These are phyloP conservation scores for Pentamera pediparva DNA, from an alignment of 53 echinoderm and acorn worm species.

Conservation along the genomic window DNA sequence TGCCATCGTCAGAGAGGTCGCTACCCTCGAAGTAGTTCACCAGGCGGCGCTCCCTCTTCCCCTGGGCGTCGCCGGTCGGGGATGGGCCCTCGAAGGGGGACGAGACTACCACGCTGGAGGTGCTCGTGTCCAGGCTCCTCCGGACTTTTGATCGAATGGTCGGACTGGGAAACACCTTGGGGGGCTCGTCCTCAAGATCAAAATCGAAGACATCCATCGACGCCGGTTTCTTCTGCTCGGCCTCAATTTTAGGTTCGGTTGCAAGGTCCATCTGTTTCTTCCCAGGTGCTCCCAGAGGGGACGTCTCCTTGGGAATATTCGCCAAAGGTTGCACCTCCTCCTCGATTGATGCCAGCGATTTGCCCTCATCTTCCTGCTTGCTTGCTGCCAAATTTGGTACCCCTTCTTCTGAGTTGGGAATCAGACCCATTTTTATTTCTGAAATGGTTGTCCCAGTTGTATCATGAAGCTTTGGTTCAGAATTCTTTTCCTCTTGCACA, in stretches of 20 bases:
- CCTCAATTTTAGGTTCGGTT: neutral
- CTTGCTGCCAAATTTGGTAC: too few relatives aligned
- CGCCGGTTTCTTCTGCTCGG: neutral
- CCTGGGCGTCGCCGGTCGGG: neutral
- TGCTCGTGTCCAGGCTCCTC: neutral
- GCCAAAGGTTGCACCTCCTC: too few relatives aligned
- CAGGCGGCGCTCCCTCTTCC: constrained; percentile 9
- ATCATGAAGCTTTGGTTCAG: too few relatives aligned
- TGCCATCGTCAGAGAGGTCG: constrained; percentile 1
- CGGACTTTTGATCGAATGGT: neutral
- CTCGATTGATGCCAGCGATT: too few relatives aligned
- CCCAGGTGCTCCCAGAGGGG: too few relatives aligned
- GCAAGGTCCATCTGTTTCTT: neutral
- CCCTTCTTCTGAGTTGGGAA: too few relatives aligned
- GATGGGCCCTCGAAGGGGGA: constrained; percentile 19
- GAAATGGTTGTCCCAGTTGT: too few relatives aligned
- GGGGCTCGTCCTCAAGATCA: neutral
- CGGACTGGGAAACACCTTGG: neutral
- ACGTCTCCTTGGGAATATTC: too few relatives aligned
- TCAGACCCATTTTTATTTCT: too few relatives aligned
- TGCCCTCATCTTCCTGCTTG: too few relatives aligned
- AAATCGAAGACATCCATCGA: constrained; percentile 13
- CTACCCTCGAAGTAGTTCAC: constrained; percentile 14
- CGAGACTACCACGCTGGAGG: constrained; percentile 1
- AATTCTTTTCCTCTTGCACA: too few relatives aligned